phyloP scores from a whole-genome alignment of 2,888 invertebrate species.

The Pogonocherus hispidulus region DNA sequence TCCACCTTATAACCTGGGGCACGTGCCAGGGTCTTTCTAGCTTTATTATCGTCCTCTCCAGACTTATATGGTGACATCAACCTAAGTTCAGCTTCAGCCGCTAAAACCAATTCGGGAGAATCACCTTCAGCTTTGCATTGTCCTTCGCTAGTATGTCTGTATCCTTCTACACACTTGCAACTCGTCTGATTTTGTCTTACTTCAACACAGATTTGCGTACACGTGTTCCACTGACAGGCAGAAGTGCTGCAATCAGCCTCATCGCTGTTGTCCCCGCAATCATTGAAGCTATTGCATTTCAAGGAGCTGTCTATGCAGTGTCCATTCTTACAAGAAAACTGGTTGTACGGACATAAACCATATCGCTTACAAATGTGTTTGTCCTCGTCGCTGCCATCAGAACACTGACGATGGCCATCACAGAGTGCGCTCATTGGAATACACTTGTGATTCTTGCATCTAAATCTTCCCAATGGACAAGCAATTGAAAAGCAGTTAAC shows the following conservation, averaged over 20 bases:
- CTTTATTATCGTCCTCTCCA: conserved; percentile 63
- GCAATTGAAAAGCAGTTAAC: conserved; percentile 65
- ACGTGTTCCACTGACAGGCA: conserved; percentile 78
- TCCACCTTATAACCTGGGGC: conserved; percentile 71
- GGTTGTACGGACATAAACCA: conserved; percentile 62
- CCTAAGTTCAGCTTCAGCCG: conserved; percentile 74
- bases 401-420: conserved; percentile 83
- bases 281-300: conserved; percentile 72
- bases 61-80: conserved; percentile 76
- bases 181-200: conserved; percentile 71
- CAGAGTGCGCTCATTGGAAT: conserved; percentile 70
- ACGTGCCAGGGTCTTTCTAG: conserved; percentile 64
- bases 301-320: conserved; percentile 72
- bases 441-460: conserved; percentile 66
- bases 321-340: conserved; percentile 69
- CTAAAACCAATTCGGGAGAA: conserved; percentile 76
- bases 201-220: conserved; percentile 83
- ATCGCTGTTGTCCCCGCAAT: conserved; percentile 72
- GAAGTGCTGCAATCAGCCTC: conserved; percentile 62
- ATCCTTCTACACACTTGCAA: conserved; percentile 78
- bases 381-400: conserved; percentile 81
- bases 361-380: conserved; percentile 56
- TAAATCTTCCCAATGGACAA: conserved; percentile 68
- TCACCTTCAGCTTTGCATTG: conserved; percentile 73
- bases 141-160: conserved; percentile 67